phyloP scores from a whole-genome alignment of 2,888 invertebrate genomes.

The Clepsis dumicolana region DNA sequence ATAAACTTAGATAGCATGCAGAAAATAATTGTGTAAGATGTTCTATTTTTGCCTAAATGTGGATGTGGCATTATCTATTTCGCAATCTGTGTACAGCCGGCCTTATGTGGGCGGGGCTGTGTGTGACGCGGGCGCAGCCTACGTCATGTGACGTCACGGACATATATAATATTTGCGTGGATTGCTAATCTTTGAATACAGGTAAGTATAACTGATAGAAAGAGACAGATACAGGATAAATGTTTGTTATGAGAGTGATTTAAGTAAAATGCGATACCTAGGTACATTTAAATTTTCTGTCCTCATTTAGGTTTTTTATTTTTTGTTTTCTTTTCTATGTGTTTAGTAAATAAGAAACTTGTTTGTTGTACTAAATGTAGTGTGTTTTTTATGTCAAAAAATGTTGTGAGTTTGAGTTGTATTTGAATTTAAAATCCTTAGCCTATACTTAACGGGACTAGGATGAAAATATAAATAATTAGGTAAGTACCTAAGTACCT shows the following conservation, averaged over 20 bases:
- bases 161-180: not conserved
- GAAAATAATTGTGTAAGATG: constrained; percentile 12
- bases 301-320: too few relatives aligned
- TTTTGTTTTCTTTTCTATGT: too few relatives aligned
- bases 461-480: too few relatives aligned
- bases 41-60: constrained; percentile 15
- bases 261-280: too few relatives aligned
- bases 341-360: too few relatives aligned
- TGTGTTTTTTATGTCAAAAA: too few relatives aligned
- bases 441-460: too few relatives aligned
- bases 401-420: too few relatives aligned
- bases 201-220: not conserved
- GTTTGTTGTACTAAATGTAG: too few relatives aligned
- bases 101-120: constrained; percentile 28
- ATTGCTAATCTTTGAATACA: not conserved
- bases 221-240: not conserved
- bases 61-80: constrained; percentile 12
- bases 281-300: too few relatives aligned
- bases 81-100: constrained; percentile 1
- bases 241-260: not conserved
- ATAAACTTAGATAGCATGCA: not conserved
- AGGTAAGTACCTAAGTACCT: too few relatives aligned
- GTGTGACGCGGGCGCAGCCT: constrained; percentile 21
- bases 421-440: too few relatives aligned
- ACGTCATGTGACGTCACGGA: constrained; percentile 16